Percentiles rank a stretch among this genome's conserved stretches.
Conservation (phyloP, 2,888 invertebrate species). For the Microchrysa polita region DNA sequence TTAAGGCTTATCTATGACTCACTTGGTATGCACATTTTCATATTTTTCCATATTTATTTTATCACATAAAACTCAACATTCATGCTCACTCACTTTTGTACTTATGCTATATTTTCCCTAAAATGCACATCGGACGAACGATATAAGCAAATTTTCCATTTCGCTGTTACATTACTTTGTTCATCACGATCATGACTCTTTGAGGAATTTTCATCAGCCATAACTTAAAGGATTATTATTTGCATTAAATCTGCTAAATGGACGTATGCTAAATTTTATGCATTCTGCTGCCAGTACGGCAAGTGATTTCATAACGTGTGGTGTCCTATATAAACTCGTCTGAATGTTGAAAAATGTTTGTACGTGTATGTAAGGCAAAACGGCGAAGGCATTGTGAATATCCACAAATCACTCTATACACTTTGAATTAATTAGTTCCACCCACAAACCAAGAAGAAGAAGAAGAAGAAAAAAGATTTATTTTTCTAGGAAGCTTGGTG, state of each 20-base stretch:
- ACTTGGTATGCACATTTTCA: no score
- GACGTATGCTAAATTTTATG: constrained; percentile 8
- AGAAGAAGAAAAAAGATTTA: constrained; percentile 3
- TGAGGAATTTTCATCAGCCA: constrained; percentile 24
- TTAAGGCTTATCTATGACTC: no score
- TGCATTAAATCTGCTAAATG: constrained; percentile 31
- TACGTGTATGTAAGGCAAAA: neutral
- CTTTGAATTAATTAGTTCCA: constrained; percentile 4
- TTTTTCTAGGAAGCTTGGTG: neutral
- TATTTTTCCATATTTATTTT: no score
- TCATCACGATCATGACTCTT: constrained; percentile 6
- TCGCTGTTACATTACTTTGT: constrained; percentile 18
- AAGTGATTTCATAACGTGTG: neutral
- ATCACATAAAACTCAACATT: no score
- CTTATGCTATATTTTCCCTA: neutral
- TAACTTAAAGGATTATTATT: constrained; percentile 40
- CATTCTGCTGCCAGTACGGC: neutral
- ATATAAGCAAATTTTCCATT: constrained; percentile 11
- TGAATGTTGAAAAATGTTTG: neutral
- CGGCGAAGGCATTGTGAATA: constrained; percentile 3
- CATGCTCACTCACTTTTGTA: no score
- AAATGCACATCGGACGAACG: neutral
- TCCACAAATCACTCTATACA: constrained; percentile 23
- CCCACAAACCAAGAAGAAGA: no score
- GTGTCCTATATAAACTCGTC: neutral